Evolutionary conservation across 2,113 vertebrate genomes (phyloP), one percentile per base, ranked within the genome.

Genomic region (Prietella phreatophila): DNA sequence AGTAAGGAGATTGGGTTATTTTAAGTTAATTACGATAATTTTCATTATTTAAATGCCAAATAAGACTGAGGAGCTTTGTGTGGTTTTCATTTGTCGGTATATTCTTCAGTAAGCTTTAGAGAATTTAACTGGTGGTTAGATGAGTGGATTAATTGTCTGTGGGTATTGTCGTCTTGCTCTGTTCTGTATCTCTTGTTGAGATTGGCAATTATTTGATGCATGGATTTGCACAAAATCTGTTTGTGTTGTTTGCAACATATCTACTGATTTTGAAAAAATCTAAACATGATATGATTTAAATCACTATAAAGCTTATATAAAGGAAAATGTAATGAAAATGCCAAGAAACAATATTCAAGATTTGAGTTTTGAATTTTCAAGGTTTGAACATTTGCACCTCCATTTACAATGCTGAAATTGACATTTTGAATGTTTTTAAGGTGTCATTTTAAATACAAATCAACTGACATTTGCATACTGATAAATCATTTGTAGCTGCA

Each of bases 1-100:
- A 88, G 87, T 84, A 36, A 5, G 5, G 75, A 56, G 33, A 87
- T 55, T 56, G 8, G 56, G 22, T 55, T 69, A 69, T 42, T 60
- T 75, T n/a, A 58, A 33, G 2, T 20, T 69, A 39, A 87, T 61
- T n/a, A 4, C 8, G 33, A 47, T 50, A 47, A 42, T 47, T 2
- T 81, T 19, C 4, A 78, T 30, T 1, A 67, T 22, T 55, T 55
- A 33, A 58, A 58, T 7, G 22, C 22, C 20, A 84, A 56, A 73
- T 73, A 50, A 39, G 22, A 39, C 20, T 1, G 33, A 60, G n/a
- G 6, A 50, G 17, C 15, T 60, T 47, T 61, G 33, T 27, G 14
- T 76, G 25, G 22, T 30, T 14, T 71, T 22, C 0, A 22, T 84
- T 69, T 20, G 15, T 15, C 39, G 20, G 20, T 9, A 82, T 82